phyloP scores from a whole-genome alignment of 2,113 vertebrate species.

The Cephalopholis sonnerati region DNA sequence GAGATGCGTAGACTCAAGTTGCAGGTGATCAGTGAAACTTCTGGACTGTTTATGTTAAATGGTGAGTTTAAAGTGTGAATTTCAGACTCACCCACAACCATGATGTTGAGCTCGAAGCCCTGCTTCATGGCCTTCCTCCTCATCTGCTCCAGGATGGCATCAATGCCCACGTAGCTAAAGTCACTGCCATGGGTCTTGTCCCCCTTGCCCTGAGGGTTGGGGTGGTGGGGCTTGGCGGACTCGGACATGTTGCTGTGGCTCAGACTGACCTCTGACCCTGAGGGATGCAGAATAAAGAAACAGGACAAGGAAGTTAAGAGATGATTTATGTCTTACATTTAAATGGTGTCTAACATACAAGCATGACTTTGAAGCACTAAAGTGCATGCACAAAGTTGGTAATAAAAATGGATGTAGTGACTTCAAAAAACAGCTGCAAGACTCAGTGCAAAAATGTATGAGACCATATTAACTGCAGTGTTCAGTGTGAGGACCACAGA shows the following conservation, averaged over 20 bases:
- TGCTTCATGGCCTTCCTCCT: constrained; percentile 99
- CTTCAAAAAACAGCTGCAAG: not conserved
- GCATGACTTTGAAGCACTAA: not conserved
- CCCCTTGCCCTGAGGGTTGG: constrained; percentile 75
- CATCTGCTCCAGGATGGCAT: constrained; percentile 99
- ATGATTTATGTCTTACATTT: not conserved
- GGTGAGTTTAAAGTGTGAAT: not conserved
- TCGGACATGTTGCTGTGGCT: constrained; percentile 91
- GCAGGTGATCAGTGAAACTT: not conserved
- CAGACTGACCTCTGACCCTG: constrained; percentile 85
- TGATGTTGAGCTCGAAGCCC: constrained; percentile 98
- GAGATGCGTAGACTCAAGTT: not conserved
- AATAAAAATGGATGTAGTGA: not conserved
- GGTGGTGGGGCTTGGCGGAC: constrained; percentile 82
- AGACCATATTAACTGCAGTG: not conserved
- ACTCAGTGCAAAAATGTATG: not conserved
- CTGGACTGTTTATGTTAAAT: not conserved
- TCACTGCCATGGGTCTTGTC: constrained; percentile 87
- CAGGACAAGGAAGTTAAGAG: not conserved
- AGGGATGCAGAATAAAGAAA: constrained; percentile 2
- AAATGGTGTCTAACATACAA: not conserved
- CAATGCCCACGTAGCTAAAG: constrained; percentile 96
- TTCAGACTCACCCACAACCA: constrained; percentile 94
- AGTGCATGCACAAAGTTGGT: not conserved
- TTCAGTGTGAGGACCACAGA: not conserved